These are phyloP conservation scores for Autographa gamma DNA, from an alignment of 2,888 invertebrate species.

Conservation along the genomic window DNA sequence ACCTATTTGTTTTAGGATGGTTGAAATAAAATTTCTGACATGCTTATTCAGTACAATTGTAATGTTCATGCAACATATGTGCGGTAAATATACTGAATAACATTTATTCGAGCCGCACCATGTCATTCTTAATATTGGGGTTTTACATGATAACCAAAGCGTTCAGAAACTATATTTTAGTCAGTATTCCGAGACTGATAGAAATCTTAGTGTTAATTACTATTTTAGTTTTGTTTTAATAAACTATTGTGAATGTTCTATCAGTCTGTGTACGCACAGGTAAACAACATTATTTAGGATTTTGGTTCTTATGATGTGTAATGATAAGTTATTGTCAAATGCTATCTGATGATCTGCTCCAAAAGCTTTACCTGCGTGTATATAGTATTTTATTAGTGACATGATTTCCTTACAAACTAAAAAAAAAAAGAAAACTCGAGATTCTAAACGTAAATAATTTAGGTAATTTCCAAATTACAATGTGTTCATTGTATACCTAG, in stretches of 20 bases:
- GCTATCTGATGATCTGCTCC: conserved; percentile 21
- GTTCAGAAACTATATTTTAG: conserved; percentile 57
- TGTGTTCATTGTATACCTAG: conserved; percentile 85
- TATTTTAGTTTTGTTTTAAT: conserved; percentile 45
- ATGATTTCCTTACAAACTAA: conserved; percentile 19
- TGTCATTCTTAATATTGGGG: conserved; percentile 17
- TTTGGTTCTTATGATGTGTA: conserved; percentile 10
- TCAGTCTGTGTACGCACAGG: conserved; percentile 48
- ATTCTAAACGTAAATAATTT: conserved; percentile 53
- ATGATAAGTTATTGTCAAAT: conserved; percentile 26
- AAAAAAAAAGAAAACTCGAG: conserved; percentile 39
- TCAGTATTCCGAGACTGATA: conserved; percentile 59
- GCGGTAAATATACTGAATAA: conserved; percentile 24
- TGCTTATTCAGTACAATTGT: conserved; percentile 32
- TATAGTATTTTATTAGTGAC: conserved; percentile 29
- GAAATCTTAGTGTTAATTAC: conserved; percentile 50
- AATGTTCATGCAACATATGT: conserved; percentile 17
- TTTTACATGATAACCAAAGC: conserved; percentile 40
- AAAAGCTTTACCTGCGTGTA: conserved; percentile 37
- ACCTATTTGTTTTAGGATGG: conserved; percentile 57
- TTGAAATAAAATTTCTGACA: conserved; percentile 57
- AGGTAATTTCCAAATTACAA: conserved; percentile 74
- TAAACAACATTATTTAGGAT: conserved; percentile 15
- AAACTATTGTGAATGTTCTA: conserved; percentile 38
- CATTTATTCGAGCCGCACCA: conserved; percentile 22